Conservation (phyloP, 2,888 invertebrate species). For the Oscheius sp. region DNA sequence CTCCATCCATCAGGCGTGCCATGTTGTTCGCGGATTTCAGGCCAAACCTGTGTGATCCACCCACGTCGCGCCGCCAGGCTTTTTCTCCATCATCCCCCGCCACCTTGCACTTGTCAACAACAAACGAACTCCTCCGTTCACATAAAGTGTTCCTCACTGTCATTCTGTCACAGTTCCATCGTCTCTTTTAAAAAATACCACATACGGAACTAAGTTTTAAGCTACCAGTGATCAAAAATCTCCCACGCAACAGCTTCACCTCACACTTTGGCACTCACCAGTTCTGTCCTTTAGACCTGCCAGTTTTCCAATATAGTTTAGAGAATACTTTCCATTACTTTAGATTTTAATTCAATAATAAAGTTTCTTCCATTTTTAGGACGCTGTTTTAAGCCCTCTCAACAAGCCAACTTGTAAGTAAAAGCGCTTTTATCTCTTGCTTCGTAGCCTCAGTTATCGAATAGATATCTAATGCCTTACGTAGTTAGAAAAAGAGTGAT, state of each 20-base stretch:
- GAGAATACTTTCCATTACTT: not conserved
- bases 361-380: not conserved
- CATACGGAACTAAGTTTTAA: not conserved
- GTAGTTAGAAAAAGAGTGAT: not conserved
- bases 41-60: constrained; percentile 30
- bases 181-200: too few relatives aligned
- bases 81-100: constrained; percentile 21
- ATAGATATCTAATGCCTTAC: not conserved
- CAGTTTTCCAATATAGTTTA: not conserved
- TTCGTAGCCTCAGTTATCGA: not conserved
- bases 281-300: not conserved
- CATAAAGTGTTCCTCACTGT: not conserved
- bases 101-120: constrained; percentile 29
- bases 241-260: constrained; percentile 23
- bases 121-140: constrained; percentile 11
- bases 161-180: not conserved
- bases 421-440: not conserved
- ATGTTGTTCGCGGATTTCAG: constrained; percentile 31
- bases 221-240: constrained; percentile 10
- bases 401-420: not conserved
- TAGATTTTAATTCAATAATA: not conserved
- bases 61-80: constrained; percentile 25
- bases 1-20: constrained; percentile 30
- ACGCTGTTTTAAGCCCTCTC: not conserved
- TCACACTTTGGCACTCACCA: not conserved